phyloP scores from a whole-genome alignment of 1,140 invertebrate genomes.

The Dendroctonus valens region DNA sequence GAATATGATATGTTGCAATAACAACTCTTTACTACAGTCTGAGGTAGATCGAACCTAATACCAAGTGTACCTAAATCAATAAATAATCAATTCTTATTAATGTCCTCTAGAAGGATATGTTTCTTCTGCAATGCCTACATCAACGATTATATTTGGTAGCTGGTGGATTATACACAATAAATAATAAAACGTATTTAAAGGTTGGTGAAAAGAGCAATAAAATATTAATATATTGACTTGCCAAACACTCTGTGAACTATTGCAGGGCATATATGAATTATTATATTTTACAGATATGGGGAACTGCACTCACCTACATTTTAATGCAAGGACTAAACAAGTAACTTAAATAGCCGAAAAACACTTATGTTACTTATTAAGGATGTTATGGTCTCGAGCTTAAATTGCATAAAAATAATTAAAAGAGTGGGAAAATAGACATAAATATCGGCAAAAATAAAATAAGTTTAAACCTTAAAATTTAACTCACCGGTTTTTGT shows the following conservation, averaged over 20 bases:
- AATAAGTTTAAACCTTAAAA: too few species aligned
- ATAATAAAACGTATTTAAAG: slow-evolving; percentile 29
- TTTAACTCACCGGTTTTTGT: too few species aligned
- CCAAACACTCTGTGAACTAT: not conserved
- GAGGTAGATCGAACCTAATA: slow-evolving; percentile 4
- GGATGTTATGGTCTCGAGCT: not conserved
- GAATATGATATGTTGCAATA: slow-evolving; percentile 15
- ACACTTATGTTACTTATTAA: too few species aligned
- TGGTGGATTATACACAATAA: slow-evolving; percentile 18
- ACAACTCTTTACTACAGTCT: slow-evolving; percentile 6
- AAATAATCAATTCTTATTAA: too few species aligned
- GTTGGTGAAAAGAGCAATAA: slow-evolving; percentile 2
- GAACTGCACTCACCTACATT: slow-evolving; percentile 15
- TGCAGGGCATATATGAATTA: not conserved
- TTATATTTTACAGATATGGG: slow-evolving; percentile 10
- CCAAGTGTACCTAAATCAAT: too few species aligned
- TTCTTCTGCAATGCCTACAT: slow-evolving; percentile 26
- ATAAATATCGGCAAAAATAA: too few species aligned
- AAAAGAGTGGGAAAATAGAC: too few species aligned
- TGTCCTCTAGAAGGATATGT: slow-evolving; percentile 17
- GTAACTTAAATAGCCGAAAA: too few species aligned
- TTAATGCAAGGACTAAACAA: slow-evolving; percentile 13
- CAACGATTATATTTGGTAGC: slow-evolving; percentile 19
- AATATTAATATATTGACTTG: too few species aligned
- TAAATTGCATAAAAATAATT: too few species aligned